Evolutionary conservation across 2,113 vertebrate species (phyloP), one percentile per base, ranked within the genome.

Genomic region (Cyanoderma ruficeps): DNA sequence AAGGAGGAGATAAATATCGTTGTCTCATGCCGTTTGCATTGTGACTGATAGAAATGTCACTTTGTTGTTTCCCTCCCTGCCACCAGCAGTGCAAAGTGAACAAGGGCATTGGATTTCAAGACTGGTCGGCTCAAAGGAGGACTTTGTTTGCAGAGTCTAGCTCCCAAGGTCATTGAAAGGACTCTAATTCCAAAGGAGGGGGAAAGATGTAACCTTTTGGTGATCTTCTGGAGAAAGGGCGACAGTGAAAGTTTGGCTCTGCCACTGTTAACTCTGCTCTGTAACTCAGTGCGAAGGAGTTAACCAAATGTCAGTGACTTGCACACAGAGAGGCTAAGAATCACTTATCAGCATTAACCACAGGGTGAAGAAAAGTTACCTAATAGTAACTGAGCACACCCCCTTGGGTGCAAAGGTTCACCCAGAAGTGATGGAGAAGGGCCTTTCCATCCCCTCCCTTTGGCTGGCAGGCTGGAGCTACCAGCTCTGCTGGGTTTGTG

Each of bases 41-140:
- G 72, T 72, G 87, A 85, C 56, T 3, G 1, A 89, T 17, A 92
- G 80, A 92, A 96, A 89, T 89, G 92, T 71, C 94, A 87, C 83
- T 95, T 87, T 39, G 93, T 68, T 92, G 72, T 83, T 93, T 92
- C 74, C 61, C 71, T 85, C 68, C 60, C 75, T 52, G 71, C 79
- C 80, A 95, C 80, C 87, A 93, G 93, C 89, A 87, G 52, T 13
- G 93, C 82, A 75, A 94, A 93, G 49, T 6, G 87, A 94, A 84
- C 78, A 88, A 93, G 78, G 30, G 80, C 72, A 67, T 95, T 35
- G 2, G 75, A 91, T 97, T 97, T 95, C 94, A 93, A 60, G 83
- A 92, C 70, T 74, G 59, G 50, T 10, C 53, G 75, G 60, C 86
- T 96, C 77, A 97, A 96, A 97, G 75, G 64, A 80, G 71, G 60